These are phyloP conservation scores for Phthorimaea operculella DNA, from an alignment of 1,140 invertebrate genomes.

Conservation along the genomic window DNA sequence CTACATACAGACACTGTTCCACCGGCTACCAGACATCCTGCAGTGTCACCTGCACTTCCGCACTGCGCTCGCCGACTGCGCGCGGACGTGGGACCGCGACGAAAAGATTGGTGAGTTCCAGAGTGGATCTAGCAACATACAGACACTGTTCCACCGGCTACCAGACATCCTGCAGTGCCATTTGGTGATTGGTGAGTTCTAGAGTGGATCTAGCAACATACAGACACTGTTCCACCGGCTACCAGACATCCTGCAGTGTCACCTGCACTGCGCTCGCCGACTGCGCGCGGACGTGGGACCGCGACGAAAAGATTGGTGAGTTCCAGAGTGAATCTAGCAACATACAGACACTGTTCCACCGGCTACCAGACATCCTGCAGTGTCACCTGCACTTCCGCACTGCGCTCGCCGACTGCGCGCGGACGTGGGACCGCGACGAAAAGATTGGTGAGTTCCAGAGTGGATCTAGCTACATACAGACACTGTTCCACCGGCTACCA, in stretches of 20 bases:
- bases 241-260: constrained; percentile 94
- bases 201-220: constrained; percentile 87
- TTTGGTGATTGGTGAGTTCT: too few relatives aligned
- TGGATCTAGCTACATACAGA: constrained; percentile 85
- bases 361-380: constrained; percentile 92
- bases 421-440: constrained; percentile 93
- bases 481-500: constrained; percentile 88
- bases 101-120: constrained; percentile 80
- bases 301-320: constrained; percentile 87
- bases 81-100: constrained; percentile 91
- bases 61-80: constrained; percentile 89
- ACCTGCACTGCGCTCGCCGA: constrained; percentile 91
- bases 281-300: constrained; percentile 90
- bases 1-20: constrained; percentile 88
- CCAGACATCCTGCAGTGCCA: constrained; percentile 95
- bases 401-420: constrained; percentile 87
- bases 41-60: constrained; percentile 95
- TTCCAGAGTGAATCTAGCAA: constrained; percentile 74
- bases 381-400: constrained; percentile 95
- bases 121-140: constrained; percentile 84
- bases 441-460: constrained; percentile 75
- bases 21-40: constrained; percentile 90
- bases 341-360: constrained; percentile 87
- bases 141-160: constrained; percentile 87
- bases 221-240: constrained; percentile 87